A percentile compares a stretch with the other conserved stretches of the same genome.
Conservation (phyloP, 1,140 invertebrate species). For the Brachionus manjavacas region DNA sequence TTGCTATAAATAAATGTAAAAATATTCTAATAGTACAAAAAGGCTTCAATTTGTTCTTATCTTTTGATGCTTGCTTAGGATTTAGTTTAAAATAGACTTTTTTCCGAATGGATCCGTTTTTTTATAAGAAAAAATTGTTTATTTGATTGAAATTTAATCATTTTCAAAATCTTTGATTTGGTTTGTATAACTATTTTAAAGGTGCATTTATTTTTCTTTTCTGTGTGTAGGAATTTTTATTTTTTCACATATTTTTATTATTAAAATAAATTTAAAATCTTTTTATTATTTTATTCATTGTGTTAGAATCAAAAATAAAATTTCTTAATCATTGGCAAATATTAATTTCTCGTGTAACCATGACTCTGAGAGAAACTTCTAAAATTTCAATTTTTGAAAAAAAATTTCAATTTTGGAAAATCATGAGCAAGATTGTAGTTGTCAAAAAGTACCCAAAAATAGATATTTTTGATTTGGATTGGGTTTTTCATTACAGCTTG, state of each 20-base stretch:
- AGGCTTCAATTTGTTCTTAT: neutral
- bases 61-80: neutral
- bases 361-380: too few relatives aligned
- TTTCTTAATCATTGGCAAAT: too few relatives aligned
- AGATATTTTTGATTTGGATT: too few relatives aligned
- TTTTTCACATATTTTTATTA: neutral
- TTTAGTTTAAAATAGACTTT: neutral
- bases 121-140: neutral
- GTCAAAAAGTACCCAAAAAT: too few relatives aligned
- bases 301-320: neutral
- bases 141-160: neutral
- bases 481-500: too few relatives aligned
- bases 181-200: neutral
- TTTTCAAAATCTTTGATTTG: neutral
- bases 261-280: neutral
- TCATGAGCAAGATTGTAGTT: too few relatives aligned
- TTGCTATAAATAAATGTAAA: neutral
- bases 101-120: conserved; percentile 1
- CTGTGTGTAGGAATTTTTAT: neutral
- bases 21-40: neutral
- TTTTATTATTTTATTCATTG: neutral
- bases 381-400: too few relatives aligned
- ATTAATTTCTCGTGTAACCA: too few relatives aligned
- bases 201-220: neutral
- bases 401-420: too few relatives aligned